Percentiles rank a stretch among this genome's conserved stretches.
phyloP scores from a whole-genome alignment of 2,888 invertebrate genomes.

The Epinotia bilunana region DNA sequence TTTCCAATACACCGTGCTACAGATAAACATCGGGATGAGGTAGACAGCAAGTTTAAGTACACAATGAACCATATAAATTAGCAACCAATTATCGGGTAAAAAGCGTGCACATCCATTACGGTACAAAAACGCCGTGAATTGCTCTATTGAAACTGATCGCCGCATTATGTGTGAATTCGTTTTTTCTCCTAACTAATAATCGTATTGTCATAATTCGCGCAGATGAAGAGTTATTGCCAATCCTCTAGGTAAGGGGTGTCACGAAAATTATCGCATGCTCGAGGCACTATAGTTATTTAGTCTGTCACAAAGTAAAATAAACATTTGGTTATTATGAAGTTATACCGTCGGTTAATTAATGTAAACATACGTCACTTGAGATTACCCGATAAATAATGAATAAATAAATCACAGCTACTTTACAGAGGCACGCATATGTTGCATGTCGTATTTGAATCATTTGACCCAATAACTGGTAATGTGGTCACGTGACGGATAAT shows the following conservation, averaged over 20 bases:
- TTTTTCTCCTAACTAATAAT: constrained; percentile 53
- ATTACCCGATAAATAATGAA: not conserved
- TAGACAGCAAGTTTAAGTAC: constrained; percentile 42
- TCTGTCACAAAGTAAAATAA: not conserved
- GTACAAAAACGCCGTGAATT: constrained; percentile 62
- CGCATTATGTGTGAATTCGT: constrained; percentile 59
- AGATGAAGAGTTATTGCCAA: constrained; percentile 32
- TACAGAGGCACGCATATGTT: not conserved
- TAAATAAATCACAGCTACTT: not conserved
- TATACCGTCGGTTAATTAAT: not conserved
- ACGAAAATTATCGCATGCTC: constrained; percentile 16
- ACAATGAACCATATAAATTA: constrained; percentile 54
- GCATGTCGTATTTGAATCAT: not conserved
- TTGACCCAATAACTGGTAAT: constrained; percentile 30
- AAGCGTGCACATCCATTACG: constrained; percentile 58
- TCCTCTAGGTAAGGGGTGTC: not conserved
- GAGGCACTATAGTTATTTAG: not conserved
- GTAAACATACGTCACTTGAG: not conserved
- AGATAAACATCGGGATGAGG: constrained; percentile 34
- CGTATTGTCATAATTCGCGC: constrained; percentile 41
- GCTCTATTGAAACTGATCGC: constrained; percentile 69
- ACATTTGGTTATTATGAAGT: not conserved
- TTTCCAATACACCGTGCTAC: constrained; percentile 19
- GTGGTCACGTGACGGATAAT: constrained; percentile 45
- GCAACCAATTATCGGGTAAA: constrained; percentile 68